phyloP scores from a whole-genome alignment of 2,797 vertebrate genomes.

The Esox lucius region DNA sequence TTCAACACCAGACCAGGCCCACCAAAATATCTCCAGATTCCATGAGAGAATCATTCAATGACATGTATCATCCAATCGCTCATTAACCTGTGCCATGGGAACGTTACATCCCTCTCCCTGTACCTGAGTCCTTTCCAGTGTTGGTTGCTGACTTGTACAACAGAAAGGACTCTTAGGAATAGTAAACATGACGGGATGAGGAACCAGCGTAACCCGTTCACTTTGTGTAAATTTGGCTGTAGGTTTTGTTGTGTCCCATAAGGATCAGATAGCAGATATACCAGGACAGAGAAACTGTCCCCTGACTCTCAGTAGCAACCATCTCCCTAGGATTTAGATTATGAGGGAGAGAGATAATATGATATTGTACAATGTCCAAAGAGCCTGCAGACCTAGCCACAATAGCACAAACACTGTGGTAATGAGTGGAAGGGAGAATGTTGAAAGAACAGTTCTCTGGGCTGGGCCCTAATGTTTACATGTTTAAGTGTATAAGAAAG shows the following conservation, averaged over 20 bases:
- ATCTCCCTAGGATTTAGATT: background rate
- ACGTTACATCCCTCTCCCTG: too few species aligned
- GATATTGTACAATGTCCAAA: background rate
- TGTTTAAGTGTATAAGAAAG: background rate
- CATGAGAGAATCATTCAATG: too few species aligned
- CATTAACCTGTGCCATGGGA: too few species aligned
- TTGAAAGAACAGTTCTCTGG: background rate
- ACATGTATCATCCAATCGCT: too few species aligned
- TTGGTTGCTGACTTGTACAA: background rate
- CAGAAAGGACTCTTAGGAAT: background rate
- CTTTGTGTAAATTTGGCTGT: background rate
- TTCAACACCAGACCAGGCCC: too few species aligned
- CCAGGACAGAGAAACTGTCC: too few species aligned
- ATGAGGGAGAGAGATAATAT: background rate
- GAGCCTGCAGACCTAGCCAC: background rate
- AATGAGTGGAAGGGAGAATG: background rate
- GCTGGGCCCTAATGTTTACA: background rate
- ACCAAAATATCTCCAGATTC: too few species aligned
- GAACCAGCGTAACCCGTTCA: background rate
- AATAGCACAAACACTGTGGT: background rate
- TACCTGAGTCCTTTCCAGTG: background rate
- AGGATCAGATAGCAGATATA: background rate
- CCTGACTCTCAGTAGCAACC: too few species aligned
- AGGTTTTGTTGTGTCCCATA: background rate
- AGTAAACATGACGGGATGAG: background rate